Evolutionary conservation across 2,113 vertebrate species (phyloP), one percentile per base, ranked within the genome.

Genomic region (Tachysurus vachellii): DNA sequence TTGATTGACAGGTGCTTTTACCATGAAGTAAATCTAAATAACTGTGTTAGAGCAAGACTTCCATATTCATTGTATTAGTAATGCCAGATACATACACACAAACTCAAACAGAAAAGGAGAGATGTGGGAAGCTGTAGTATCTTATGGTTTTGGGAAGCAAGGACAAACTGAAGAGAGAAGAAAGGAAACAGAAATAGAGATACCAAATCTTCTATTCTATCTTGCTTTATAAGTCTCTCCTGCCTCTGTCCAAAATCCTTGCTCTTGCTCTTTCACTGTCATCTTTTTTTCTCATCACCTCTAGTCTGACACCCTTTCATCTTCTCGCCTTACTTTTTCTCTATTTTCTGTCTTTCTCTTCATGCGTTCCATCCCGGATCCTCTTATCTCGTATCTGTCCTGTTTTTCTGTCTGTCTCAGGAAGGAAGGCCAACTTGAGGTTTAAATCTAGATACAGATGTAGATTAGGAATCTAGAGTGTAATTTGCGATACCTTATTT

Each of bases 401-500:
- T 16, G 26, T 53, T 76, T n/a, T 50, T 26, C 26, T 53, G 42
- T 42, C 85, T 80, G 64, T 92, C 66, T 97, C 17, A 28, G 54
- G 62, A 31, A 99, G 97, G 98, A 97, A 92, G 97, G 97, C 53
- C 50, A 16, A 36, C 16, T 56, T 17, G 13, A 79, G 53, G 76
- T 56, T 31, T 21, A 31, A 28, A 17, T 79, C 8, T 5, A n/a
- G 19, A 56, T 56, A 10, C 3, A 31, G 50, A 80, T 10, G 3
- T 56, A 19, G 6, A n/a, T 16, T 68, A 14, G 5, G 11, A n/a
- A 42, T 36, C 1, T 1, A 36, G 36, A 36, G 36, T 36, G 36
- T 36, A 36, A 36, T 36, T 36, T 36, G 36, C 36, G 36, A 1
- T 36, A 36, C 36, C 36, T 36, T 36, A 36, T 36, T 36, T 1